Conservation (phyloP, 2,888 invertebrate genomes). For the Pachymerium ferrugineum region DNA sequence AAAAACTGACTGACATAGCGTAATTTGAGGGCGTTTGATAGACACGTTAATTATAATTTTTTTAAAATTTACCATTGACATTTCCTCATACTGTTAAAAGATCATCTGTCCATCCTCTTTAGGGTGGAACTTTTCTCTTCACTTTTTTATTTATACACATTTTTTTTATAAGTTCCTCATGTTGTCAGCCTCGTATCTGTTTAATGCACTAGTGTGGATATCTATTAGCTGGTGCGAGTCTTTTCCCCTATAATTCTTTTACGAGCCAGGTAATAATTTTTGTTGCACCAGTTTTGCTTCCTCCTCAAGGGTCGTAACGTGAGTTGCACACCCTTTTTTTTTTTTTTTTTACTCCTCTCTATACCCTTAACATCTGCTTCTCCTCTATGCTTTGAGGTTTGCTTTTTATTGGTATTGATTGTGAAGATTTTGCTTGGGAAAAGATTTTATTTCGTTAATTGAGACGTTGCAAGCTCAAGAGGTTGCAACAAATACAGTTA, state of each 20-base stretch:
- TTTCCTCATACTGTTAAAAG: neutral
- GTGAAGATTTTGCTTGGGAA: neutral
- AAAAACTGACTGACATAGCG: too few relatives aligned
- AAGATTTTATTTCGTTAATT: neutral
- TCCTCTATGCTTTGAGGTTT: neutral
- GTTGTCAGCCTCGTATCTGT: conserved; percentile 1
- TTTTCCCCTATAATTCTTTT: conserved; percentile 19
- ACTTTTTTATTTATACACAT: neutral
- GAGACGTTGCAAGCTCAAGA: too few relatives aligned
- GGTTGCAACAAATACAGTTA: too few relatives aligned
- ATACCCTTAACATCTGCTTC: neutral
- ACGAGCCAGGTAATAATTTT: conserved; percentile 25
- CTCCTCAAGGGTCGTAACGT: neutral
- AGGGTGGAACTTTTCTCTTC: neutral
- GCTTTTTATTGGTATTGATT: conserved; percentile 3
- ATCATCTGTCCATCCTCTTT: neutral
- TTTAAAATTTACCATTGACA: too few relatives aligned
- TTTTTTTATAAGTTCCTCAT: conserved; percentile 7
- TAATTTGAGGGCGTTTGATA: too few relatives aligned
- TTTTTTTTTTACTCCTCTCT: too few relatives aligned
- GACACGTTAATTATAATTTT: too few relatives aligned
- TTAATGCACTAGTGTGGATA: conserved; percentile 11
- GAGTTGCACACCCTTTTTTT: neutral
- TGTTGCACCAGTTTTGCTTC: conserved; percentile 20
- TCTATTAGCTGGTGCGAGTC: conserved; percentile 12